These are phyloP conservation scores for Tetranychus truncatus DNA, from an alignment of 2,888 invertebrate species.

Conservation along the genomic window DNA sequence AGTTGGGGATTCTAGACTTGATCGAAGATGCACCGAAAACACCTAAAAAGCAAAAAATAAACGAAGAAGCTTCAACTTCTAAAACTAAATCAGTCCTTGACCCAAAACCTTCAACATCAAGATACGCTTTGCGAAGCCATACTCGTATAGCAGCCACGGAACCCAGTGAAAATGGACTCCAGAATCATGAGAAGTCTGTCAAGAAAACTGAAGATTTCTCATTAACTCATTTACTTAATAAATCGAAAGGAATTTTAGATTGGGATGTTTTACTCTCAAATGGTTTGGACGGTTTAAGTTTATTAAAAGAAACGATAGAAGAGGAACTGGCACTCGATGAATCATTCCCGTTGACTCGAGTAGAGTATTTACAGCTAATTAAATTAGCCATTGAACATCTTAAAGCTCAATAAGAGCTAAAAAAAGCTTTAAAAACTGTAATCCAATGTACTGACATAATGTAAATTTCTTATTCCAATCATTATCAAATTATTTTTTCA, in stretches of 20 bases:
- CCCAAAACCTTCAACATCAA: background rate
- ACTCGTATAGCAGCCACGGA: background rate
- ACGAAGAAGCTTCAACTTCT: background rate
- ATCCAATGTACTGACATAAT: too few relatives aligned
- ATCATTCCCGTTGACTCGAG: background rate
- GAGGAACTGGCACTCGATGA: background rate
- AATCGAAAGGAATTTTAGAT: background rate
- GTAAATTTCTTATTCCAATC: too few relatives aligned
- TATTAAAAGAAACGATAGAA: background rate
- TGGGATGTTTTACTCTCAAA: background rate
- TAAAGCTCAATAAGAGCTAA: background rate
- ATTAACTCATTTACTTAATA: background rate
- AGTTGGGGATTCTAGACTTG: background rate
- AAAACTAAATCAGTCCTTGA: background rate
- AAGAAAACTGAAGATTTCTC: background rate
- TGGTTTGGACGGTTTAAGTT: background rate
- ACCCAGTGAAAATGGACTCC: background rate
- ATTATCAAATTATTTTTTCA: too few relatives aligned
- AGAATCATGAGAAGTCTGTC: background rate
- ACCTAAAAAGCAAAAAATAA: background rate
- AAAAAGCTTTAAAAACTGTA: too few relatives aligned
- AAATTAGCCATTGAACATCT: background rate
- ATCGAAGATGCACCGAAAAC: background rate
- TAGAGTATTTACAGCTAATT: background rate
- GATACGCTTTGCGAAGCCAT: background rate